Evolutionary conservation across 2,888 invertebrate genomes (phyloP), one percentile per base, ranked within the genome.

Genomic region (Agrilus mali): DNA sequence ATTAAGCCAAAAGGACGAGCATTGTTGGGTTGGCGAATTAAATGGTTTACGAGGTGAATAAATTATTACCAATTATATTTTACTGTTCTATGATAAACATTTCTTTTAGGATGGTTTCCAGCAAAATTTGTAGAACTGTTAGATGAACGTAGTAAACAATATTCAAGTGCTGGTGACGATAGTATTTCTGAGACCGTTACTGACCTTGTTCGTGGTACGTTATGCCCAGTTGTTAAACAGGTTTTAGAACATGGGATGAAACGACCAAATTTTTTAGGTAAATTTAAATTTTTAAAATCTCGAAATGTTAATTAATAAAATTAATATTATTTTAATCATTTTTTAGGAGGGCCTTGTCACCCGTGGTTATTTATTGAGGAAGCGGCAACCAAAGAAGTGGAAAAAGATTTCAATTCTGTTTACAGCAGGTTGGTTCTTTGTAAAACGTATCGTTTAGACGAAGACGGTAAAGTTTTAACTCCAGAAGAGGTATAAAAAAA

Each of bases 361-460:
- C 98, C 98, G 0, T 98, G 98, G 97, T 71, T 95, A 22, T 98
- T 97, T 63, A 93, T 98, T 57, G 96, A 96, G 71, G 95, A 97
- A 71, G 93, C 95, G 20, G 93, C 96, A 6, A 88, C 86, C 33
- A 79, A 89, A 61, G 95, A 96, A 68, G 95, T 98, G 32, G 95
- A 96, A 68, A 88, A 89, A 66, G 96, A 98, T 65, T 97, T 96
- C 63, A 90, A 93, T 66, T 95, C 95, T 2, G 97, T 98, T 3
- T 97, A 97, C 61, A 96, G 96, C 57, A 78, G 97, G 51, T 71
- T 98, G 51, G 94, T 97, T 15, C 73, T 98, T 20, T 98, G 97
- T 62, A 96, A 96, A 74, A 98, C 98, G 16, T 98, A 94, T 71
- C 77, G 94, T 51, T 74, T 98, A 51, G 98, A 98, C 71, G 97